phyloP scores from a whole-genome alignment of 2,113 vertebrate species.

The Plecotus auritus region DNA sequence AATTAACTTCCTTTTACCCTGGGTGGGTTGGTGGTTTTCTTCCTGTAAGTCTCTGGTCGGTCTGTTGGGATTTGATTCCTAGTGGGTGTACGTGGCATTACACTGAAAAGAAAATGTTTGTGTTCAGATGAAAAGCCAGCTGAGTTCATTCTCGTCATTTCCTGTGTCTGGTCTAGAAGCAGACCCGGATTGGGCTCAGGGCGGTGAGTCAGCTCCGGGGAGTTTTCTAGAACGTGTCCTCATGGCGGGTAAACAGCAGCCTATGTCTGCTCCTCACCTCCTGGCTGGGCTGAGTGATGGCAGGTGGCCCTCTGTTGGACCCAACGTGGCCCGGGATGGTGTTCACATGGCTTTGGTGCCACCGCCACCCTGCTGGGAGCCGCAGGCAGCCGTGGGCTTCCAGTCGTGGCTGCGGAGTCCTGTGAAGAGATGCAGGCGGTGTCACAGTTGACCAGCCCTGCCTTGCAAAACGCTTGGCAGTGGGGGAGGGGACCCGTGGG shows the following conservation, averaged over 20 bases:
- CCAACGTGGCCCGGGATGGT: not conserved
- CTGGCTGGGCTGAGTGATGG: not conserved
- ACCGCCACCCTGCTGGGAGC: not conserved
- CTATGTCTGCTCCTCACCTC: not conserved
- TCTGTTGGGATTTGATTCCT: not conserved
- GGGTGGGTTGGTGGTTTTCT: not conserved
- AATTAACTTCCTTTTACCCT: not conserved
- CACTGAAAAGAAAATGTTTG: not conserved
- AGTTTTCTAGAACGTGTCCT: not conserved
- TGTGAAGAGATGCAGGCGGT: not conserved
- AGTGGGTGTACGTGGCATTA: not conserved
- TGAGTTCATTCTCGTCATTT: not conserved
- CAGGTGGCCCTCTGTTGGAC: not conserved
- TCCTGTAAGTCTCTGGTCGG: not conserved
- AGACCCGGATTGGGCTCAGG: not conserved
- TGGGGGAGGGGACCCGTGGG: rapidly evolving
- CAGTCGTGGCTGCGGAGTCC: not conserved
- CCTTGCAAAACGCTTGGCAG: not conserved
- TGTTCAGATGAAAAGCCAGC: not conserved
- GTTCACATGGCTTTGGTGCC: not conserved
- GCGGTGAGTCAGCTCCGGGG: not conserved
- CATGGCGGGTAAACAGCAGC: not conserved
- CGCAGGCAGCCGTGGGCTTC: not conserved
- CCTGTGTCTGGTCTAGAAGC: not conserved
- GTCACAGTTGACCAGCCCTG: not conserved